Evolutionary conservation across 2,888 invertebrate species (phyloP), one percentile per base, ranked within the genome.

Genomic region (Sesia apiformis): DNA sequence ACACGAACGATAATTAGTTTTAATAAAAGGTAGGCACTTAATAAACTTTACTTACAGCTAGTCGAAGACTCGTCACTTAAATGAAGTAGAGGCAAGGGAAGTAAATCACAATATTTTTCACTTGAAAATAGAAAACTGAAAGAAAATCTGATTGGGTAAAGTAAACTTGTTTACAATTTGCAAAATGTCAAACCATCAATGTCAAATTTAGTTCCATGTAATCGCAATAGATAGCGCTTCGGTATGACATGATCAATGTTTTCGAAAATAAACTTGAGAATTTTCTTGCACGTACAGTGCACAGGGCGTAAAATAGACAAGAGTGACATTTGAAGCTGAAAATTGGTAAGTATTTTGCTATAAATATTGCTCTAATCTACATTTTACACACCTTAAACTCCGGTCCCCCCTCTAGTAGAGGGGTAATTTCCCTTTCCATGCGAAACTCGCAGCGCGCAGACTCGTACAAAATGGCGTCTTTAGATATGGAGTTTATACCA

Each of bases 381-480:
- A 41, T 7, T 71, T 69, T 60, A 63, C 64, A 65, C 67, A 63
- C 64, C 65, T 67, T 65, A 66, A 71, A 74, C 69, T 72, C 65
- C 69, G 63, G 69, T 77, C 84, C 88, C 87, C 87, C 87, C 87
- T 76, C 86, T 67, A 73, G 65, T 71, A 69, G 84, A 85, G 85
- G 85, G 87, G 85, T 65, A 70, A 79, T 86, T 88, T 84, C 87
- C 88, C 84, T 86, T 87, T 84, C 88, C 86, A 79, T 79, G 67
- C 57, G 78, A 84, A 85, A 85, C 80, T 67, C 80, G 67, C 72
- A 89, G 76, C 91, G 93, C 93, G 93, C 93, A 93, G 92, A 91
- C 92, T 91, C 92, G 88, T 81, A 90, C 91, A 92, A 92, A 90
- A 93, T 93, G 93, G 93, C 93, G 91, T 83, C 78, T 81, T 78